Base-by-base conservation (phyloP, 1,140 invertebrate species). In the Hestina assimilis region DNA sequence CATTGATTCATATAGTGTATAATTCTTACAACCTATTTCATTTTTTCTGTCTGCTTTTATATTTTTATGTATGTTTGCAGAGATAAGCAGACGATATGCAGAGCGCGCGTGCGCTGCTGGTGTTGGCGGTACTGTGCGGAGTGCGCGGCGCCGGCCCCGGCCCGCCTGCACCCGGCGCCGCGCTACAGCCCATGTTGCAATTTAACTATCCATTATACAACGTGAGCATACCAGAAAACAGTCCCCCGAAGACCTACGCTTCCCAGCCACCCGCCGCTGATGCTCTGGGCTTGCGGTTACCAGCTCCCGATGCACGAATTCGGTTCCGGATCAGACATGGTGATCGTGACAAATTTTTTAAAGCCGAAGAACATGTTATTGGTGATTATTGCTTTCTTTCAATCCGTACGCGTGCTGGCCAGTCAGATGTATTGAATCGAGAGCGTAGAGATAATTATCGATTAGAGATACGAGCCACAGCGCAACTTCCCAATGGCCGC, bases 351-450 rank as follows among this genome's bases (percentile, higher is more conserved):
- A 95, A 95, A 73, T 94, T 98, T 75, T 99, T 99, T 89, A 97
- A 97, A 79, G 95, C 96, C 0, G 97, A 98, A 78, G 93, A 96
- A 46, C 90, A 92, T 9, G 86, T 92, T 20, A 94, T 99, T 7
- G 97, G 97, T 14, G 96, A 98, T 89, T 98, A 98, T 90, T 96
- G 94, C 84, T 99, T 99, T 81, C 90, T 99, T 15, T 90, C 94
- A 21, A 92, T 99, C 51, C 90, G 96, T 63, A 98, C 95, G 54
- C 92, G 95, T 72, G 96, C 95, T 19, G 95, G 93, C 35, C 95
- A 95, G 75, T 91, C 93, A 19, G 93, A 94, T 61, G 95, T 96
- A 46, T 88, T 99, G 24, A 99, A 99, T 87, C 91, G 98, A 20
- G 98, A 99, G 83, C 92, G 96, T 43, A 93, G 94, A 57, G 95